Evolutionary conservation across 1,140 invertebrate genomes (phyloP).

Genomic region (Penaeus vannamei): DNA sequence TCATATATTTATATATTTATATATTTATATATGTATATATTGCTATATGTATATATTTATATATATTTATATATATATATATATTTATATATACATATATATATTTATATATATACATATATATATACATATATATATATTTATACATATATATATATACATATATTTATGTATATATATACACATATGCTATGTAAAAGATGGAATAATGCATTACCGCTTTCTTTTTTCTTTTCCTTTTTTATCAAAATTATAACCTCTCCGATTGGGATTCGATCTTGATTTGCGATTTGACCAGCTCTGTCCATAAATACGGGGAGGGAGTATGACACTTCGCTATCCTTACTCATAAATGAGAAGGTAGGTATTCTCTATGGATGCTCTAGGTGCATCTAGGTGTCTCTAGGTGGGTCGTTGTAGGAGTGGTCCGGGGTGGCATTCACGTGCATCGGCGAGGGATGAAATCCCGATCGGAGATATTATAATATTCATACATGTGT

Average conservation of each 20-base stretch:
- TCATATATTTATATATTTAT: neutral
- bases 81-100: neutral
- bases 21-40: no score
- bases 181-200: neutral
- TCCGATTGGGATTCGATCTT: no score
- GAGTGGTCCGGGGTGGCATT: no score
- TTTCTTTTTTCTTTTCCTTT: neutral
- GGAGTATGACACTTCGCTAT: no score
- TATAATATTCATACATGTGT: neutral
- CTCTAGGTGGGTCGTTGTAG: no score
- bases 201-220: neutral
- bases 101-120: neutral
- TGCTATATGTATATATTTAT: no score
- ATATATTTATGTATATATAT: neutral
- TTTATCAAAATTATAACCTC: no score
- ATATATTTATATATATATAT: slow-evolving; percentile 9
- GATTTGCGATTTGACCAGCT: no score
- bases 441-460: no score
- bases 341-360: no score
- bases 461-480: neutral
- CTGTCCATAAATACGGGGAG: slow-evolving; percentile 1
- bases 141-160: neutral
- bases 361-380: no score
- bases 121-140: neutral
- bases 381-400: no score